Percentiles rank a stretch among this genome's conserved stretches.
phyloP scores from a whole-genome alignment of 2,888 invertebrate species.

The Galerucella nymphaeae region DNA sequence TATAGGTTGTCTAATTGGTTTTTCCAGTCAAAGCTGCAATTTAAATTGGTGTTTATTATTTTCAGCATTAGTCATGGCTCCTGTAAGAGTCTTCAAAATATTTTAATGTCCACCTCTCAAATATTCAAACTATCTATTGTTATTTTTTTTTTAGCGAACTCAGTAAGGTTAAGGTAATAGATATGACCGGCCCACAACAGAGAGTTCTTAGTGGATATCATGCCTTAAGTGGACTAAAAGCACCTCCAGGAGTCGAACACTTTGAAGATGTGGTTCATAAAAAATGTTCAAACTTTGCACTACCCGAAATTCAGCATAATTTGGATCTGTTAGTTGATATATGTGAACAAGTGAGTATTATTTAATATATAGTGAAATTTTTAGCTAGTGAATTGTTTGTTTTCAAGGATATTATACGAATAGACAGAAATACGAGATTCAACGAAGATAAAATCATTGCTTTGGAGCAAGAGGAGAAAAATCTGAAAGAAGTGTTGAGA shows the following conservation, averaged over 20 bases:
- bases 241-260: constrained; percentile 69
- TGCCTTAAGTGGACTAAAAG: constrained; percentile 79
- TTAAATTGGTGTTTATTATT: too few relatives aligned
- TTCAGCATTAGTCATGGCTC: too few relatives aligned
- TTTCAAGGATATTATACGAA: constrained; percentile 85
- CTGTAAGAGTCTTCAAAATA: too few relatives aligned
- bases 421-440: constrained; percentile 80
- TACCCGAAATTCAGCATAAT: constrained; percentile 94
- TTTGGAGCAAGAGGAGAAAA: constrained; percentile 82
- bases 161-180: constrained; percentile 95
- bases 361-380: constrained; percentile 1
- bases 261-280: constrained; percentile 74
- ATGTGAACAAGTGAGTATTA: constrained; percentile 81
- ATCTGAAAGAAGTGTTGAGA: constrained; percentile 73
- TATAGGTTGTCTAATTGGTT: too few relatives aligned
- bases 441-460: constrained; percentile 83
- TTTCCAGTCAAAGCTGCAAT: too few relatives aligned
- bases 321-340: constrained; percentile 90
- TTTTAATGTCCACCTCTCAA: too few relatives aligned
- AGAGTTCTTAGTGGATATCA: constrained; percentile 93
- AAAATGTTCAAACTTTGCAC: constrained; percentile 75
- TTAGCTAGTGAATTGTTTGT: background rate
- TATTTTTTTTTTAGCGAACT: constrained; percentile 68
- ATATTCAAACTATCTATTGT: background rate
- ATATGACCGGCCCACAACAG: constrained; percentile 97